Conservation (phyloP, 2,888 invertebrate species). For the Chrysotoxum bicinctum region DNA sequence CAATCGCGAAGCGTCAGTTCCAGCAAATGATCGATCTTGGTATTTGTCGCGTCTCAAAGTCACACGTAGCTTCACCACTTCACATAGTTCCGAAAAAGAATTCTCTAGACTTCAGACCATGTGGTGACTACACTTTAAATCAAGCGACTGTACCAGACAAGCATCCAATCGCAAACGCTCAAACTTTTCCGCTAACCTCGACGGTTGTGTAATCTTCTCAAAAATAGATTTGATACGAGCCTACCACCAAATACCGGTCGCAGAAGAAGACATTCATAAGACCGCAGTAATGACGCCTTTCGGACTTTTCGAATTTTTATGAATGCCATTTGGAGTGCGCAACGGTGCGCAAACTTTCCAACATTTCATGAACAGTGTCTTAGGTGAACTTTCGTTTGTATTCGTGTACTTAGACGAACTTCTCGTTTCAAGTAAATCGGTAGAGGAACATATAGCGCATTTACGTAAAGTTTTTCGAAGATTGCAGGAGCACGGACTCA, state of each 20-base stretch:
- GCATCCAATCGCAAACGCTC: not conserved
- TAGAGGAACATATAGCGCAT: conserved; percentile 11
- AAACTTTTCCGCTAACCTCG: not conserved
- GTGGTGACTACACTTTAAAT: not conserved
- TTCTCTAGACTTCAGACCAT: not conserved
- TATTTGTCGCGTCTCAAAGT: conserved; percentile 71
- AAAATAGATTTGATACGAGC: conserved; percentile 72
- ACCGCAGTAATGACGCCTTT: conserved; percentile 77
- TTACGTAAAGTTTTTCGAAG: conserved; percentile 9
- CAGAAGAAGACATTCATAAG: conserved; percentile 76
- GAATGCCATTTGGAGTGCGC: conserved; percentile 77
- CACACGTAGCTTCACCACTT: conserved; percentile 75
- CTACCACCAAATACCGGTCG: conserved; percentile 78
- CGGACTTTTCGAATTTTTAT: conserved; percentile 76
- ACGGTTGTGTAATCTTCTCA: not conserved
- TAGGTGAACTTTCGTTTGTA: conserved; percentile 69
- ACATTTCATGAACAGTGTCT: conserved; percentile 73
- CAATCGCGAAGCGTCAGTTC: conserved; percentile 73
- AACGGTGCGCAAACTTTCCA: conserved; percentile 76
- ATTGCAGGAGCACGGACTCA: conserved; percentile 21
- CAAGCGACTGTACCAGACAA: not conserved
- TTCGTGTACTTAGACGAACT: conserved; percentile 44
- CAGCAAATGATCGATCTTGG: conserved; percentile 73
- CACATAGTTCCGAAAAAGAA: conserved; percentile 73
- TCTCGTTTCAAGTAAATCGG: conserved; percentile 2